These are phyloP conservation scores for Epizoanthus scotinus DNA, from an alignment of 92 coral and sea anemone species.

Conservation along the genomic window DNA sequence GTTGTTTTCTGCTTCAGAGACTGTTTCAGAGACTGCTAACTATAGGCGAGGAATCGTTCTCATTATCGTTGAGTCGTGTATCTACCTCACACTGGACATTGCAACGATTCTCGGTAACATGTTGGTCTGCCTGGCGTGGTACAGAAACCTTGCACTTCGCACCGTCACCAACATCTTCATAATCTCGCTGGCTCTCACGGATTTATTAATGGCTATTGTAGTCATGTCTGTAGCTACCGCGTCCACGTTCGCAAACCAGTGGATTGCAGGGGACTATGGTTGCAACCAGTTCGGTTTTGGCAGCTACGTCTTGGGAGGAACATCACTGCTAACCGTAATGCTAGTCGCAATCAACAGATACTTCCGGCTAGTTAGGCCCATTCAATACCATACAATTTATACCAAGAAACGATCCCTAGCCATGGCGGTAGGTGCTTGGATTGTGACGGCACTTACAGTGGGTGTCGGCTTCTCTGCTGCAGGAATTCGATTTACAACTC, in stretches of 20 bases:
- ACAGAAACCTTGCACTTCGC: too few relatives aligned
- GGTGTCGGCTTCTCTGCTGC: too few relatives aligned
- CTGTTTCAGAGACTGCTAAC: too few relatives aligned
- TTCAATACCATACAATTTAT: background rate
- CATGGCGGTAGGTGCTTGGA: slow-evolving; percentile 6
- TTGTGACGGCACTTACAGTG: background rate
- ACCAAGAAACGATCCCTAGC: background rate
- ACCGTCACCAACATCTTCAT: too few relatives aligned
- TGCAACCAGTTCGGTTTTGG: background rate
- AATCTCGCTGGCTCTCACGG: too few relatives aligned
- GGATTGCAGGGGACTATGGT: background rate
- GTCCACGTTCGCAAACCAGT: slow-evolving; percentile 15
- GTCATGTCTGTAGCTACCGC: background rate
- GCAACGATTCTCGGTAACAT: too few relatives aligned
- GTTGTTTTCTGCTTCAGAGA: too few relatives aligned
- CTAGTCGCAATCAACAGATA: slow-evolving; percentile 26
- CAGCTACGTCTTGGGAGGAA: slow-evolving; percentile 11
- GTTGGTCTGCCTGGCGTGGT: too few relatives aligned
- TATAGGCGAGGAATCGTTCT: too few relatives aligned
- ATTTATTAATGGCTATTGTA: slow-evolving; percentile 6
- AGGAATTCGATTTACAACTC: too few relatives aligned
- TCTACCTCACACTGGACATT: too few relatives aligned
- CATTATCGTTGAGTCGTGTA: too few relatives aligned
- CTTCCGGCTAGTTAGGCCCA: background rate
- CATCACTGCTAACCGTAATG: background rate